Evolutionary conservation across 1,140 invertebrate genomes (phyloP).

Genomic region (Drosophila erecta): DNA sequence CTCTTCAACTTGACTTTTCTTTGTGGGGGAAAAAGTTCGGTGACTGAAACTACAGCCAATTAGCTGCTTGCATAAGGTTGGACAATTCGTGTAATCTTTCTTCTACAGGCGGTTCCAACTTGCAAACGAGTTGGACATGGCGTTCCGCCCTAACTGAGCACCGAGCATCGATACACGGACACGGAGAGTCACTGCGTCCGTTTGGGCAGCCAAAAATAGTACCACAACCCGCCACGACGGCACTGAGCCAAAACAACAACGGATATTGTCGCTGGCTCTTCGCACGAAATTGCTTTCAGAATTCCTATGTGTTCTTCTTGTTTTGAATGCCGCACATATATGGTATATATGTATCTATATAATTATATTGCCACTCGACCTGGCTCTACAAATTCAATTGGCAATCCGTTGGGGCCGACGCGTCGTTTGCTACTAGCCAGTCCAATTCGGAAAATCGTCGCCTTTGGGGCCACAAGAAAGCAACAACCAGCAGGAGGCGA

Average conservation of each 20-base stretch:
- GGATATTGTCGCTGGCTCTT: slow-evolving; percentile 46
- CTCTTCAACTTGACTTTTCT: not conserved
- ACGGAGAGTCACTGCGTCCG: slow-evolving; percentile 12
- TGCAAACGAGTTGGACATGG: slow-evolving; percentile 77
- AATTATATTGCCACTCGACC: slow-evolving; percentile 41
- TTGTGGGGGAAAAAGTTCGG: slow-evolving; percentile 12
- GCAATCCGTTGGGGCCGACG: slow-evolving; percentile 54
- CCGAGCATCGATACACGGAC: slow-evolving; percentile 8
- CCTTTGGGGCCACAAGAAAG: slow-evolving; percentile 44
- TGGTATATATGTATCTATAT: slow-evolving; percentile 6
- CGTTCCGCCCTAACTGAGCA: slow-evolving; percentile 54
- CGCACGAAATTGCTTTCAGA: slow-evolving; percentile 39
- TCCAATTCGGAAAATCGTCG: slow-evolving; percentile 41
- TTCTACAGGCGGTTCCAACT: slow-evolving; percentile 59
- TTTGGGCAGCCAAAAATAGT: slow-evolving; percentile 69
- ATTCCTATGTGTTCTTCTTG: slow-evolving; percentile 55
- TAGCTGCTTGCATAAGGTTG: slow-evolving; percentile 62
- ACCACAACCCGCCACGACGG: slow-evolving; percentile 20
- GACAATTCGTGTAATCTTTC: slow-evolving; percentile 40
- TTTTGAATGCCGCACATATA: slow-evolving; percentile 46
- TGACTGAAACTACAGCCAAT: not conserved
- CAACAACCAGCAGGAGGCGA: not conserved
- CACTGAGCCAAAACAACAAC: slow-evolving; percentile 72
- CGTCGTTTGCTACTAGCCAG: slow-evolving; percentile 63
- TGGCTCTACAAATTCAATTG: slow-evolving; percentile 1